phyloP scores from a whole-genome alignment of 2,888 invertebrate genomes.

The Augiades crinisus region DNA sequence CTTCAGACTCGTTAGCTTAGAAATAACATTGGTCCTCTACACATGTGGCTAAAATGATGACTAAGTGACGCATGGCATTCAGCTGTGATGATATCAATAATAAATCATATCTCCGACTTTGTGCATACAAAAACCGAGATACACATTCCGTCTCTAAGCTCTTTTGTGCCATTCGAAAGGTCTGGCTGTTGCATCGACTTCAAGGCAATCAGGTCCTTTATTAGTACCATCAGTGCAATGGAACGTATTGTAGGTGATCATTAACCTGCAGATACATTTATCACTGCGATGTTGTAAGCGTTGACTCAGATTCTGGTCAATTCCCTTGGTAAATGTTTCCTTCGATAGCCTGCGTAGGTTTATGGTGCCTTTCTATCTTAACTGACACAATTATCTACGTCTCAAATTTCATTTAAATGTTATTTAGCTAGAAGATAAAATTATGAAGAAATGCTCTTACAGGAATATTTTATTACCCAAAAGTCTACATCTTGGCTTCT shows the following conservation, averaged over 20 bases:
- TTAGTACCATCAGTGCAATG: slow-evolving; percentile 36
- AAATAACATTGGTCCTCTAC: neutral
- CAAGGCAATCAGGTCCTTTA: slow-evolving; percentile 38
- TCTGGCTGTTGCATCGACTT: slow-evolving; percentile 31
- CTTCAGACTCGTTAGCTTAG: too few relatives aligned
- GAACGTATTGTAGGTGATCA: slow-evolving; percentile 25
- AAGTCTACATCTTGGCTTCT: too few relatives aligned
- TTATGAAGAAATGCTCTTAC: too few relatives aligned
- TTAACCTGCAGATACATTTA: slow-evolving; percentile 25
- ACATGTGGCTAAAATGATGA: neutral
- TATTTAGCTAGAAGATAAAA: too few relatives aligned
- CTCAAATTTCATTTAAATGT: neutral
- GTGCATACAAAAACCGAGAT: slow-evolving; percentile 10
- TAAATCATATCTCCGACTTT: slow-evolving; percentile 14
- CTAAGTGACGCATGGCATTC: neutral
- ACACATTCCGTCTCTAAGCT: slow-evolving; percentile 29
- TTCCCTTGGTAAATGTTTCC: slow-evolving; percentile 16
- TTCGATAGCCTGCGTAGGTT: slow-evolving; percentile 1
- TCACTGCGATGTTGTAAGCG: slow-evolving; percentile 23
- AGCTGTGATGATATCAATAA: neutral
- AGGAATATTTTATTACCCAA: too few relatives aligned
- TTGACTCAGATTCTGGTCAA: slow-evolving; percentile 20
- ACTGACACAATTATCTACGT: neutral
- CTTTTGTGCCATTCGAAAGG: slow-evolving; percentile 35
- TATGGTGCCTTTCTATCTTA: neutral